Evolutionary conservation across 2,888 invertebrate species (phyloP), one percentile per base, ranked within the genome.

Genomic region (Hyposoter didymator): DNA sequence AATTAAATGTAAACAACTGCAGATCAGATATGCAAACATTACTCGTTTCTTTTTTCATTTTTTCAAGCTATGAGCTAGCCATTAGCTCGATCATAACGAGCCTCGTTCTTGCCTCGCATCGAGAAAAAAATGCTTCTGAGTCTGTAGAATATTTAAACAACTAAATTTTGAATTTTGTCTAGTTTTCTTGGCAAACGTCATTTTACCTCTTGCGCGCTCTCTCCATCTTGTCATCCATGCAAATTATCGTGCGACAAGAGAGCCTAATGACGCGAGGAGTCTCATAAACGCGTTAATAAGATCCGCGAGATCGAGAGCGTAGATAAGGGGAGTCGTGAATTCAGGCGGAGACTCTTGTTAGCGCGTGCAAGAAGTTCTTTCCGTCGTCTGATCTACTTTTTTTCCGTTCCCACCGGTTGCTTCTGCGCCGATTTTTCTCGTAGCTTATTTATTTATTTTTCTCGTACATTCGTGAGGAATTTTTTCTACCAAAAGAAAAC

Each of bases 271-370:
- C 52, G 49, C 80, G 59, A 32, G 47, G 82, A 82, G 79, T 79
- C 78, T 69, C 70, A 78, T 80, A 66, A 80, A 52, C 79, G 47
- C 64, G 78, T 66, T 86, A 78, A 78, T 78, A 69, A 84, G 80
- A 78, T 73, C 83, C 62, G 80, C 78, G 43, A 86, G 86, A 86
- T 86, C 81, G 78, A 74, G 84, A 84, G 78, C 80, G 74, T 59
- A 12, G 86, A 86, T 86, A 86, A 84, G 2, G 2, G 72, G 69
- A 67, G 70, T 69, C 69, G 74, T 43, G 55, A 47, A 35, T 22
- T 73, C 59, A 55, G 59, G 22, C 55, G 59, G 73, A 73, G 19
- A n/a, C 69, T 69, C 47, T 49, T 49, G 47, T 55, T 32, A 39
- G 49, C 52, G 49, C 72, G 52, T 39, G 72, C 72, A 52, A 35